Evolutionary conservation across 1,140 invertebrate genomes (phyloP), one percentile per base, ranked within the genome.

Genomic region (Pachypeltis micranthus): DNA sequence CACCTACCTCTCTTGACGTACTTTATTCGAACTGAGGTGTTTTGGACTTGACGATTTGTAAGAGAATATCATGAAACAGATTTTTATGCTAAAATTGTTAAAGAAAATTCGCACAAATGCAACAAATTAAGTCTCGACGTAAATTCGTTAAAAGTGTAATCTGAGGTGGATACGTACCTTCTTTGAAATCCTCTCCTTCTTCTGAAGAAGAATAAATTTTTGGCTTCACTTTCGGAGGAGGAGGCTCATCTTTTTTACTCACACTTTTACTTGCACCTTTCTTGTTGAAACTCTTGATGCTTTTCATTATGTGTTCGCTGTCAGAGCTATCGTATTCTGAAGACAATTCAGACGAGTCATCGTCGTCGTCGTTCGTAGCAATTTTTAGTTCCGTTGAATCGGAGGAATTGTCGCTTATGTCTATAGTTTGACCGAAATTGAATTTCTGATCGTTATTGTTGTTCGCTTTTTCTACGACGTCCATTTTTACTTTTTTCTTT

Each of bases 251-350:
- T 4, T 10, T 21, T 21, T 51, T 51, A 4, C 23, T 51, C 19
- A 21, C 47, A 21, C 47, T 51, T 21, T 51, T 51, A 51, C 47
- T 51, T 3, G 47, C 47, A 14, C 47, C 47, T 21, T 51, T 51
- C 21, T 51, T 51, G 23, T 51, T 51, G 47, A 51, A 51, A 21
- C 47, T 51, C 23, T 51, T 51, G 21, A 51, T 51, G 21, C 23
- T 51, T 51, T 51, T 51, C 47, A 51, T 51, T 4, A 51, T 51
- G 21, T 51, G 47, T 21, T 51, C 47, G 23, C 47, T 51, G 47
- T 51, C 47, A 10, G 47, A 51, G 47, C 47, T 51, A 21, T 51
- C 47, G 47, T 51, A 51, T 21, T 51, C 47, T 4, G 47, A 51
- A 16, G 47, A 51, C 10, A 51, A 51, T 51, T 51, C 47, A 4